Base-by-base conservation (phyloP, 53 echinoderm and acorn worm species). In the Echinarachnius parma region DNA sequence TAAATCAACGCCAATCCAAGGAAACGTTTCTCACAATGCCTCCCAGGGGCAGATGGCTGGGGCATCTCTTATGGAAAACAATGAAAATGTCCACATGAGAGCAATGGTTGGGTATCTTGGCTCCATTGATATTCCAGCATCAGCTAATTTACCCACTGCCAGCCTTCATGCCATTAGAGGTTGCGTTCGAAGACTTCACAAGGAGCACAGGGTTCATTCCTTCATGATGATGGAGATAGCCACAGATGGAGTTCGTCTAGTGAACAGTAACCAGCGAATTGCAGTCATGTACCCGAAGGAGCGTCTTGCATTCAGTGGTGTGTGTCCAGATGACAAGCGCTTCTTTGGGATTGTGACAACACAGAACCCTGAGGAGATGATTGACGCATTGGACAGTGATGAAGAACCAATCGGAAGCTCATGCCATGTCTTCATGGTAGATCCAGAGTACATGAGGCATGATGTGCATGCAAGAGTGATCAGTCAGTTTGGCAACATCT, bases 91-190 rank as follows among this genome's bases (percentile, higher is more conserved):
- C 15, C 74, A 72, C 39, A 82, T 83, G 86, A 79, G 83, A 63
- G 92, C 82, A 16, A 68, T 98, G 9, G 86, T 98, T 44, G 98
- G 98, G 25, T 98, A 98, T 50, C 77, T 98, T 2, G 98, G 98
- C 3, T 98, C 98, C 30, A 92, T 98, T 66, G 92, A 98, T 45
- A 98, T 98, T 46, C 98, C 98, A 29, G 91, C 98, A 5, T 84
- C 91, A 1, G 98, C 98, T 9, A 98, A 98, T 53, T 80, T 98
- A 46, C 98, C 91, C 16, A 98, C 88, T 2, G 98, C 98, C 22
- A 98, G 98, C 72, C 78, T 98, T 26, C 98, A 98, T 71, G 98
- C 98, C 25, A 98, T 98, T 28, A 77, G 98, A 47, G 91, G 98
- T 36, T 98, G 98, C 61, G 98, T 98, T 15, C 65, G 98, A 48